Evolutionary conservation across 2,797 vertebrate species (phyloP).

Genomic region (Channallabes apus): DNA sequence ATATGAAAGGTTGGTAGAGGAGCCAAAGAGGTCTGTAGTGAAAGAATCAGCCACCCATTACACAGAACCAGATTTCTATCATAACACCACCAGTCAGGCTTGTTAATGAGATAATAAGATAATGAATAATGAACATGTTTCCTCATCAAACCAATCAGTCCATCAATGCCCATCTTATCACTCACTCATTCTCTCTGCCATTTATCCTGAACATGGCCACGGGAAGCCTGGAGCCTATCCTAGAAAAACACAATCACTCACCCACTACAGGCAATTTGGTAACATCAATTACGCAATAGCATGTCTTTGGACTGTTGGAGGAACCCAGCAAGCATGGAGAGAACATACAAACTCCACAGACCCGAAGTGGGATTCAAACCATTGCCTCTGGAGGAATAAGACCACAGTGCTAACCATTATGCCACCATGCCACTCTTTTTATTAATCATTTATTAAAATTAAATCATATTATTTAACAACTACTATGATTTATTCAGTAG

Average conservation of each 20-base stretch:
- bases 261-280: too few species aligned
- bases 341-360: too few species aligned
- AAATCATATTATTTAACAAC: background rate
- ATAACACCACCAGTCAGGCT: background rate
- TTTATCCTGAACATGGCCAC: too few species aligned
- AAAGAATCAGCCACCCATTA: background rate
- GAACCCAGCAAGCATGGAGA: too few species aligned
- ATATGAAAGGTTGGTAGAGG: background rate
- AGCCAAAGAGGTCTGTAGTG: background rate
- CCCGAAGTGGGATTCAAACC: too few species aligned
- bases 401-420: too few species aligned
- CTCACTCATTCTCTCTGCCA: background rate
- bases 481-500: background rate
- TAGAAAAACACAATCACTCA: too few species aligned
- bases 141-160: background rate
- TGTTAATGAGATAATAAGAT: background rate
- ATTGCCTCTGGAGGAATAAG: too few species aligned
- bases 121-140: background rate
- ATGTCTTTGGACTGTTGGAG: too few species aligned
- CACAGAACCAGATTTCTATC: background rate
- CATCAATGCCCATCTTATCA: background rate
- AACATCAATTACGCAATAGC: too few species aligned
- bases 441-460: background rate
- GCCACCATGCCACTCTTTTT: too few species aligned
- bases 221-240: too few species aligned